Percentiles rank a stretch among this genome's conserved stretches.
Evolutionary conservation across 2,888 invertebrate genomes (phyloP).

Genomic region (Neuroscelio doddi): DNA sequence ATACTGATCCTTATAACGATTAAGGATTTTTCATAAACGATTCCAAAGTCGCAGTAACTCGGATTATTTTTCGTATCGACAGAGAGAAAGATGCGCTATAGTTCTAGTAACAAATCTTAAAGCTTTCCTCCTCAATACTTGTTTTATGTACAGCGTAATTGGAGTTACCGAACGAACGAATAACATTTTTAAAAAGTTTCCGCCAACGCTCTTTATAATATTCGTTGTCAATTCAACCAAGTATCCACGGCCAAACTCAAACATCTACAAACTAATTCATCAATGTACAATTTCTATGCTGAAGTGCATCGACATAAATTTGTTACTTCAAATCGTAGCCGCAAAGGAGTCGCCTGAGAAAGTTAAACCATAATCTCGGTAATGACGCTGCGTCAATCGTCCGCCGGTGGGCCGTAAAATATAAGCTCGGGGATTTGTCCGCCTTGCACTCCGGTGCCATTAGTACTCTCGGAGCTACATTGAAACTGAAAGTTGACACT

Average conservation of each 20-base stretch:
- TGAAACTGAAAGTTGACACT: slow-evolving; percentile 97
- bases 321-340: background rate
- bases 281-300: slow-evolving; percentile 7
- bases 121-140: background rate
- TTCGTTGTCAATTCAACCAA: slow-evolving; percentile 23
- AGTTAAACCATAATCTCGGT: slow-evolving; percentile 55
- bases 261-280: slow-evolving; percentile 17
- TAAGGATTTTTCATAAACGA: slow-evolving; percentile 28
- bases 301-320: slow-evolving; percentile 1
- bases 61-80: background rate
- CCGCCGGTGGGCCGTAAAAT: slow-evolving; percentile 89
- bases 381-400: slow-evolving; percentile 63
- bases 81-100: slow-evolving; percentile 7
- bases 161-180: background rate
- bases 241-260: background rate
- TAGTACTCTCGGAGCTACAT: slow-evolving; percentile 97
- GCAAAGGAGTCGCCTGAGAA: slow-evolving; percentile 23
- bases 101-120: slow-evolving; percentile 1
- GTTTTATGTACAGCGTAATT: background rate
- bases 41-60: background rate
- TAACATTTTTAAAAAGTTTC: too few species aligned
- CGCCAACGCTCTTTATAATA: background rate
- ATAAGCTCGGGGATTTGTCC: slow-evolving; percentile 98
- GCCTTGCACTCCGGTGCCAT: slow-evolving; percentile 97
- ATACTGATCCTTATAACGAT: slow-evolving; percentile 31